phyloP scores from a whole-genome alignment of 2,113 vertebrate species.

The Cynoglossus semilaevis region DNA sequence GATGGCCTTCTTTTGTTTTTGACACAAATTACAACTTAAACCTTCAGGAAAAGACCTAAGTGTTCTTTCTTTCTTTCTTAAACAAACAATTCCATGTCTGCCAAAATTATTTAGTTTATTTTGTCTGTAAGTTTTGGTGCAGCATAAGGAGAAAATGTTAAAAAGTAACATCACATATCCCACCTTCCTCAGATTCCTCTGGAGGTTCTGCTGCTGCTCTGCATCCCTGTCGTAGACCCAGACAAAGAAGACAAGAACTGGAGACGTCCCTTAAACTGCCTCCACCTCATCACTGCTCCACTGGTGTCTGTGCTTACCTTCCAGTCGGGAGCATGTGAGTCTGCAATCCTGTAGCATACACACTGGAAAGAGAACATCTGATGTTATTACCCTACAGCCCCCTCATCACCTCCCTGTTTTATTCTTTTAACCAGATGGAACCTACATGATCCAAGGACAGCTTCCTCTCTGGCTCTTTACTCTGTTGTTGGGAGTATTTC shows the following conservation, averaged over 20 bases:
- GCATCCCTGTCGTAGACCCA: conserved; percentile 85
- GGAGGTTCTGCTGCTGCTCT: conserved; percentile 87
- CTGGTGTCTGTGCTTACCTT: conserved; percentile 83
- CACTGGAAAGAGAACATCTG: too few species aligned
- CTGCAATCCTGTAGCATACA: too few species aligned
- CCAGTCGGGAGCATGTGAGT: conserved; percentile 88
- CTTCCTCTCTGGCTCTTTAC: conserved; percentile 86
- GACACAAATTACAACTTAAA: too few species aligned
- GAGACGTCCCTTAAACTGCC: conserved; percentile 93
- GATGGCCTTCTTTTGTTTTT: too few species aligned
- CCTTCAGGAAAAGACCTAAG: too few species aligned
- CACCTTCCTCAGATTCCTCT: conserved; percentile 76
- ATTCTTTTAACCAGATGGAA: conserved; percentile 73
- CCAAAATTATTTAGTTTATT: too few species aligned
- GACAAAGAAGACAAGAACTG: conserved; percentile 92
- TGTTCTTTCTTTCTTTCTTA: too few species aligned
- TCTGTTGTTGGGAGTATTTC: conserved; percentile 72
- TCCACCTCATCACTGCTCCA: conserved; percentile 85
- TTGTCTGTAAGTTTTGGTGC: not conserved
- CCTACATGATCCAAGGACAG: conserved; percentile 81
- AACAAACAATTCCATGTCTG: too few species aligned
- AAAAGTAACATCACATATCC: not conserved
- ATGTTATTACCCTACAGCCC: not conserved
- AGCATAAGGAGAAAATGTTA: not conserved
- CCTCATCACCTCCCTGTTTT: not conserved